Conservation (phyloP, 2,797 vertebrate genomes). For the Strix occidentalis region DNA sequence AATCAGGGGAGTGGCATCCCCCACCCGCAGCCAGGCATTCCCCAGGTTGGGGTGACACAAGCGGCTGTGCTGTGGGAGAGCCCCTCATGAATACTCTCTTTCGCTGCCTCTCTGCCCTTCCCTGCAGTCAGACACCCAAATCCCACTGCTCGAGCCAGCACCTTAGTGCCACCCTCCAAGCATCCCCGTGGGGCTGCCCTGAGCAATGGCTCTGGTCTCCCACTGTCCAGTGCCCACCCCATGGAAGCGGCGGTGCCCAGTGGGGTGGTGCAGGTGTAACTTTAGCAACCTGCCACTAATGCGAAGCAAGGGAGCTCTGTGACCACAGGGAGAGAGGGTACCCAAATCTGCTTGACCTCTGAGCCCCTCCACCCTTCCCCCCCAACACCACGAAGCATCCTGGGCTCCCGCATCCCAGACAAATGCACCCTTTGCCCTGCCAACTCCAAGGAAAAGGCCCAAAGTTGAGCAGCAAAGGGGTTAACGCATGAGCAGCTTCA, state of each 20-base stretch:
- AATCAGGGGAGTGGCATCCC: background rate
- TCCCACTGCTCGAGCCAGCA: background rate
- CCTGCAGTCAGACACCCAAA: background rate
- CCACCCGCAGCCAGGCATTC: rapidly evolving
- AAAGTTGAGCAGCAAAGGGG: background rate
- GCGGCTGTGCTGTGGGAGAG: background rate
- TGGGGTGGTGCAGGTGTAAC: background rate
- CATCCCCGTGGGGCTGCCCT: background rate
- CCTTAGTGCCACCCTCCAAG: rapidly evolving
- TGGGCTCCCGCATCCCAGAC: rapidly evolving
- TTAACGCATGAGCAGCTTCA: background rate
- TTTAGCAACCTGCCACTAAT: background rate
- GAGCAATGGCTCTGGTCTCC: background rate
- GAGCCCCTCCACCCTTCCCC: background rate
- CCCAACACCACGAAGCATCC: background rate
- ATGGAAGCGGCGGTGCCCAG: background rate
- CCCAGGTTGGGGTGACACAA: rapidly evolving
- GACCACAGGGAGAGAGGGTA: background rate
- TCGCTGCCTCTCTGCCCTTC: background rate
- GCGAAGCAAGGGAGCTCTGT: background rate
- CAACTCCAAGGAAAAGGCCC: background rate
- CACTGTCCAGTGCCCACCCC: rapidly evolving
- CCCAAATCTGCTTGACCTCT: background rate
- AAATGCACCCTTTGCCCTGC: background rate
- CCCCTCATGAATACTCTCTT: background rate